Base-by-base conservation (phyloP, 1,140 invertebrate genomes). In the Coboldia fuscipes region DNA sequence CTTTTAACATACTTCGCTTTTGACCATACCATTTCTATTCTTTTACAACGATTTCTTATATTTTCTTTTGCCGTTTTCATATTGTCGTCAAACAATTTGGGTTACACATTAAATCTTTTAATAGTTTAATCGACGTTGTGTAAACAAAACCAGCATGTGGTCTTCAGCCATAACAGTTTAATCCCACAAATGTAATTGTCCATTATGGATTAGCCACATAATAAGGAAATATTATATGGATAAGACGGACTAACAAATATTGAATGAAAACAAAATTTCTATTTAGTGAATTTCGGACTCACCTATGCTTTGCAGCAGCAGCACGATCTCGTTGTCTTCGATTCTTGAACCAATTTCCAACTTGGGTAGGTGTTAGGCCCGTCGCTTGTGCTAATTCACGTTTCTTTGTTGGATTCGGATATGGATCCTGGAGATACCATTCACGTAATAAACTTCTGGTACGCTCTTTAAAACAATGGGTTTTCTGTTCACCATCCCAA, bases 281-380 rank as follows among this genome's bases (percentile, higher is more conserved):
- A 13, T 7, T 7, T 7, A 7, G 28, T 14, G 13, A 23, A 23
- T 23, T 23, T 5, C 5, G 12, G 22, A 23, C 71, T 58, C 65
- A 94, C 81, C 88, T 79, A 65, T 97, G 96, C 65, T 98, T 99
- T 30, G 90, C 89, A n/a, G 90, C 90, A 7, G 96, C 96, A 9
- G 96, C 94, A 42, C 96, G 63, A 63, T 99, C 96, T 41, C 96
- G 67, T 59, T 99, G 96, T 45, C 96, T 65, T 37, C 96, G 66
- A 63, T 99, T 99, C 60, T 98, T 99, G 70, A 99, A 99, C 96
- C 94, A 99, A 65, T 99, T 99, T 29, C 96, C 96, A 37, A 99
- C 96, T 62, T 99, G 96, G 31, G 94, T 99, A 6, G 93, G 88
- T 35, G 94, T 98, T 30, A 99, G 69, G 2, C 92, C 92, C 21